Base-by-base conservation (phyloP, 2,888 invertebrate species). In the Cremastobaeus sp. region DNA sequence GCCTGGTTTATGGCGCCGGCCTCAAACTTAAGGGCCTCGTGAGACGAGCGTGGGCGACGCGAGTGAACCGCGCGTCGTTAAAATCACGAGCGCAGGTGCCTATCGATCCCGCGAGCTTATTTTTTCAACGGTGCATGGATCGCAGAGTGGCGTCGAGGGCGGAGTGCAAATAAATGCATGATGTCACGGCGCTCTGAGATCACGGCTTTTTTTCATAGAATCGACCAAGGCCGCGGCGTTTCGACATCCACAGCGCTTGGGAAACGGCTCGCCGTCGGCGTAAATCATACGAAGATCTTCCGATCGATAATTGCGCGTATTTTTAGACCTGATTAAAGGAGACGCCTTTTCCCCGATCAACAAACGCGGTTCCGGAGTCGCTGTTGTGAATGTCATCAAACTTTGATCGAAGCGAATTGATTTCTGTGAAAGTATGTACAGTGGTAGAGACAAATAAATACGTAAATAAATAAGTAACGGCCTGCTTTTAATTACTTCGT, bases 101-200 rank as follows among this genome's bases (percentile, higher is more conserved):
- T 45, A 69, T 69, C 68, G 68, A 59, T 69, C 50, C 20, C 20
- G 12, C 20, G 5, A 37, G 52, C 37, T 41, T 59, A 21, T 59
- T 69, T 60, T 41, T 59, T 37, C 34, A 52, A 17, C 55, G 28
- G 11, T 34, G 34, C 43, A 47, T 30, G n/a, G 45, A 43, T 64
- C 45, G 34, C 18, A 0, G 34, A 39, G 28, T 41, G 65, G 47
- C 43, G 52, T 35, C 39, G 11, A 6, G 17, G 17, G 17, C 28
- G 17, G 15, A 43, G 30, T 32, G 47, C 65, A 65, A 66, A 66
- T 37, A 47, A 47, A 66, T 45, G 47, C 17, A 47, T 70, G 62
- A 70, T 62, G 70, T 70, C 62, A 70, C 45, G 35, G 43, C 45
- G 18, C 14, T 45, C 50, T 64, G 64, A 71, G 71, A 64, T 62